These are phyloP conservation scores for Chelonia mydas DNA, from an alignment of 2,797 vertebrate genomes.

Conservation along the genomic window DNA sequence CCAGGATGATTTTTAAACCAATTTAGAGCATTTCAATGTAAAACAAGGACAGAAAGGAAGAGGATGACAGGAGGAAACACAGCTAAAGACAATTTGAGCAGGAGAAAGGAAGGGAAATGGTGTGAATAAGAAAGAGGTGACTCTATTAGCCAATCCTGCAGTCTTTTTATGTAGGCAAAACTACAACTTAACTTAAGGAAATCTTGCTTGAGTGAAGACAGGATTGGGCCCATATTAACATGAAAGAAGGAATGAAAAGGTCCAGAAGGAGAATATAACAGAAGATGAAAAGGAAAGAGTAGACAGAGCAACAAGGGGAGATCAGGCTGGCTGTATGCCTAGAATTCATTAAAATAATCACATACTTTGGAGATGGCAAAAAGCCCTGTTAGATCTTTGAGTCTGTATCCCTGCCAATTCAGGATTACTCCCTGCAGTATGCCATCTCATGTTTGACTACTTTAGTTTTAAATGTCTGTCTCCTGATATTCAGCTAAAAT, in stretches of 20 bases:
- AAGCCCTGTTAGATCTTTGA: neutral
- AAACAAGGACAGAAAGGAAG: neutral
- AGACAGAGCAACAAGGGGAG: neutral
- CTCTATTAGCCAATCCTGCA: neutral
- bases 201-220: neutral
- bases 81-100: neutral
- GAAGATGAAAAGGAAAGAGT: neutral
- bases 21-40: rapidly evolving
- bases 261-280: neutral
- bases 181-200: neutral
- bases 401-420: rapidly evolving
- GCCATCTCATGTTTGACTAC: neutral
- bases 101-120: neutral
- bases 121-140: neutral
- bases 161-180: neutral
- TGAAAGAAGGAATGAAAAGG: neutral
- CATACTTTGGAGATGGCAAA: neutral
- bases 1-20: neutral
- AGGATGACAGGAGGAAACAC: neutral
- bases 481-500: neutral
- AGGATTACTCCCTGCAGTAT: neutral
- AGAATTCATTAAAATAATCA: rapidly evolving
- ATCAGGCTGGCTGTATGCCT: neutral
- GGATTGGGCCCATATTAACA: neutral
- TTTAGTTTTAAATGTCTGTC: neutral